phyloP scores from a whole-genome alignment of 2,113 vertebrate genomes.

The Sphyrna mokarran region DNA sequence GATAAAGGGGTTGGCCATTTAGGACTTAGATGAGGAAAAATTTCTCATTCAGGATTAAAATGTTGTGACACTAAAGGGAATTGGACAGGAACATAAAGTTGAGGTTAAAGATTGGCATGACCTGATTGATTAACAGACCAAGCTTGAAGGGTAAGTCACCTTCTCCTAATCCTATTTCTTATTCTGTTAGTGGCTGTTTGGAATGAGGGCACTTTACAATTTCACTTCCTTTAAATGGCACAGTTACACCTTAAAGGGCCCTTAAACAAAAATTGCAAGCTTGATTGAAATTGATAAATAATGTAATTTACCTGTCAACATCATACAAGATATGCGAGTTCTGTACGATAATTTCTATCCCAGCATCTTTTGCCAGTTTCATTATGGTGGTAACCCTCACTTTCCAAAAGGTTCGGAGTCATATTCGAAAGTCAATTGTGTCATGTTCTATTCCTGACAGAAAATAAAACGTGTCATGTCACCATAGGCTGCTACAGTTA shows the following conservation, averaged over 20 bases:
- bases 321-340: constrained; percentile 92
- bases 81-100: background rate
- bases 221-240: background rate
- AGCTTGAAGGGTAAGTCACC: background rate
- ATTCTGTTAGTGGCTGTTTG: background rate
- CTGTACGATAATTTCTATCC: constrained; percentile 80
- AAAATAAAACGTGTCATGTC: background rate
- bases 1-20: background rate
- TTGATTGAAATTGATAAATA: background rate
- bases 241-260: background rate
- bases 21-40: background rate
- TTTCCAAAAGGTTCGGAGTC: constrained; percentile 93
- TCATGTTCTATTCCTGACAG: constrained; percentile 86
- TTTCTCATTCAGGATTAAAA: background rate
- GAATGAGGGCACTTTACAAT: background rate
- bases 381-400: constrained; percentile 85
- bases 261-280: background rate
- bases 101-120: background rate
- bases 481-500: background rate
- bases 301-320: constrained; percentile 71
- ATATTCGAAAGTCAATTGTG: constrained; percentile 83
- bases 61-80: background rate
- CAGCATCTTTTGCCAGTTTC: constrained; percentile 89
- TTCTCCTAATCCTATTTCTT: background rate
- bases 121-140: background rate